These are phyloP conservation scores for Myrmecobius fasciatus DNA, from an alignment of 2,113 vertebrate genomes.

Conservation along the genomic window DNA sequence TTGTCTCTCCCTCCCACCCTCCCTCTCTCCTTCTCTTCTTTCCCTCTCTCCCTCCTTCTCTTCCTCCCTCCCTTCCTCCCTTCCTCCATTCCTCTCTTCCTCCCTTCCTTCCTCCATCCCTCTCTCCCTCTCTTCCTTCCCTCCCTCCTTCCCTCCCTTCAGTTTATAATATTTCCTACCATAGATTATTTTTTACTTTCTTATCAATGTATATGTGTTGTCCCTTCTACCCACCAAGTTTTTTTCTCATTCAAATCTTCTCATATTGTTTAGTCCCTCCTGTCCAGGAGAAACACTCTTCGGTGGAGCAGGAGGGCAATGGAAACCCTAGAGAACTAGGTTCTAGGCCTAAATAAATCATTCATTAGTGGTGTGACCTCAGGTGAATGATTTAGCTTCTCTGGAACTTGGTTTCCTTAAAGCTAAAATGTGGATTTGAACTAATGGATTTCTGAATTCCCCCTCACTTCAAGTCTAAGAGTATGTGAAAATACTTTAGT, in stretches of 20 bases:
- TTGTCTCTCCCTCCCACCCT: accelerated
- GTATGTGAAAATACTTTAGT: background rate
- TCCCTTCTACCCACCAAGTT: background rate
- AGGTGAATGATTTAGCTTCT: background rate
- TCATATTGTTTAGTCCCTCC: background rate
- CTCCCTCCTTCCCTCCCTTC: too few species aligned
- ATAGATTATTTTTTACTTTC: background rate
- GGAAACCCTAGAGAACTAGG: background rate
- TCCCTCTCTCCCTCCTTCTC: accelerated
- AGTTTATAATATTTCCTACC: background rate
- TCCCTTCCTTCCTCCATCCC: too few species aligned
- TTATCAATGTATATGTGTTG: background rate
- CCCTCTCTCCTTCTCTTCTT: accelerated
- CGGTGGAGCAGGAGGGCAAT: background rate
- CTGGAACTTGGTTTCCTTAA: background rate
- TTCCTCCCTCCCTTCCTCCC: accelerated
- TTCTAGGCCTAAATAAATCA: background rate
- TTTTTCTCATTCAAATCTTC: background rate
- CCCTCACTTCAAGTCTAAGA: background rate
- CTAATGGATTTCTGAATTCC: background rate
- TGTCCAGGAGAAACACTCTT: background rate
- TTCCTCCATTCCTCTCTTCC: too few species aligned
- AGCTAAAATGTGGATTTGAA: background rate
- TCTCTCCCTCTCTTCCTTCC: too few species aligned
- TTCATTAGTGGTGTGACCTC: background rate